phyloP scores from a whole-genome alignment of 2,113 vertebrate genomes.

The Chaetodon auriga region DNA sequence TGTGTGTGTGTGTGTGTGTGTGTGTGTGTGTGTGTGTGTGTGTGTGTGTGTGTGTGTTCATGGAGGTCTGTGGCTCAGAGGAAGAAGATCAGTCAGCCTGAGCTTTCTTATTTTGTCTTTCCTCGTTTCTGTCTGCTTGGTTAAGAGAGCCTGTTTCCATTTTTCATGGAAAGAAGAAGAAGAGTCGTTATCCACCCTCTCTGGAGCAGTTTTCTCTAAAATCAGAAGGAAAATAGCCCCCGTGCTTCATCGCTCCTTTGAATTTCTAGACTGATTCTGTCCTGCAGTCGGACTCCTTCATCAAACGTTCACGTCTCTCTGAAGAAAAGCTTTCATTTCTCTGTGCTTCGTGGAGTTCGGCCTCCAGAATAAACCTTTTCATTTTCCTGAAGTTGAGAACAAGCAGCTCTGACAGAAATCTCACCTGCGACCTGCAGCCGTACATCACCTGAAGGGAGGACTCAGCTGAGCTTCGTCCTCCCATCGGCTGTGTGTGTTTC shows the following conservation, averaged over 20 bases:
- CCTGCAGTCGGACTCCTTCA: background rate
- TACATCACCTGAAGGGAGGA: conserved; percentile 1
- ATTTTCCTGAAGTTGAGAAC: background rate
- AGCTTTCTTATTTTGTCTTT: too few species aligned
- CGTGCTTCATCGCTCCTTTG: background rate
- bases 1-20: too few species aligned
- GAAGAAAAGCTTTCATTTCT: background rate
- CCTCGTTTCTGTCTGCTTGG: too few species aligned
- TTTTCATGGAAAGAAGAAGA: background rate
- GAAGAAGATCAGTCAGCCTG: too few species aligned
- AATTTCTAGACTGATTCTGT: background rate
- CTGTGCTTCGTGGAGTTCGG: background rate
- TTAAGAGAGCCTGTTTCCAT: too few species aligned
- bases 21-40: too few species aligned
- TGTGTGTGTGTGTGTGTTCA: too few species aligned
- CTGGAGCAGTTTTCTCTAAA: too few species aligned
- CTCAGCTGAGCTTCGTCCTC: background rate
- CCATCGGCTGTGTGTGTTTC: background rate
- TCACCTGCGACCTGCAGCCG: background rate
- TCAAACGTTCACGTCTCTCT: background rate
- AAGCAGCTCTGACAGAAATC: background rate
- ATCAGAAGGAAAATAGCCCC: background rate
- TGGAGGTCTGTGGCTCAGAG: too few species aligned
- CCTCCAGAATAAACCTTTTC: background rate
- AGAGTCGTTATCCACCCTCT: background rate